phyloP scores from a whole-genome alignment of 2,888 invertebrate genomes.

The Parnassius smintheus region DNA sequence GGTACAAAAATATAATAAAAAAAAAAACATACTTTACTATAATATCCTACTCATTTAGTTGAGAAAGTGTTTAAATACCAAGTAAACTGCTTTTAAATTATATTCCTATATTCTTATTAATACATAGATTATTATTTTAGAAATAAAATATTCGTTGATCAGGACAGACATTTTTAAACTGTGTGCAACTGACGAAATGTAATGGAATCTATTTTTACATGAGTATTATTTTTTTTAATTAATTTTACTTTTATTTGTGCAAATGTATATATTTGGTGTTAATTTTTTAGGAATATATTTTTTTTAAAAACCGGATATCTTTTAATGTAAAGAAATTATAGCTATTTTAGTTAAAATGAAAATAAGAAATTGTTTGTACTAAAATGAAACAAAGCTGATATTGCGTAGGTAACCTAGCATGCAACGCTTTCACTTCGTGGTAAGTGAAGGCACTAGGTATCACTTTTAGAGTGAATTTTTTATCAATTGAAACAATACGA shows the following conservation, averaged over 20 bases:
- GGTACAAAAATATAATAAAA: no score
- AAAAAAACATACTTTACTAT: no score
- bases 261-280: conserved; percentile 7
- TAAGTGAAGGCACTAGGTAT: conserved; percentile 61
- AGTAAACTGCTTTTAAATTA: no score
- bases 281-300: no score
- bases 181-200: conserved; percentile 5
- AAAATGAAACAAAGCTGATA: conserved; percentile 16
- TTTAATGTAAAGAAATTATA: no score
- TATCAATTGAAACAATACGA: conserved; percentile 56
- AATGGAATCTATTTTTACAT: conserved; percentile 8
- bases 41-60: no score
- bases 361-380: neutral
- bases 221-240: conserved; percentile 1
- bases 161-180: conserved; percentile 20
- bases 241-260: conserved; percentile 12
- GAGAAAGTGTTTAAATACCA: no score
- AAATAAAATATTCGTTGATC: conserved; percentile 24
- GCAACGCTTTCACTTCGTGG: conserved; percentile 45
- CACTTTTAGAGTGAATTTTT: conserved; percentile 46
- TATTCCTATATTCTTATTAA: conserved; percentile 4
- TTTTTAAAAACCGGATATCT: no score
- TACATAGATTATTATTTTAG: conserved; percentile 8
- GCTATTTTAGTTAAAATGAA: no score
- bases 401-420: conserved; percentile 26